These are phyloP conservation scores for Micromussa lordhowensis DNA, from an alignment of 92 coral and sea anemone species.

Conservation along the genomic window DNA sequence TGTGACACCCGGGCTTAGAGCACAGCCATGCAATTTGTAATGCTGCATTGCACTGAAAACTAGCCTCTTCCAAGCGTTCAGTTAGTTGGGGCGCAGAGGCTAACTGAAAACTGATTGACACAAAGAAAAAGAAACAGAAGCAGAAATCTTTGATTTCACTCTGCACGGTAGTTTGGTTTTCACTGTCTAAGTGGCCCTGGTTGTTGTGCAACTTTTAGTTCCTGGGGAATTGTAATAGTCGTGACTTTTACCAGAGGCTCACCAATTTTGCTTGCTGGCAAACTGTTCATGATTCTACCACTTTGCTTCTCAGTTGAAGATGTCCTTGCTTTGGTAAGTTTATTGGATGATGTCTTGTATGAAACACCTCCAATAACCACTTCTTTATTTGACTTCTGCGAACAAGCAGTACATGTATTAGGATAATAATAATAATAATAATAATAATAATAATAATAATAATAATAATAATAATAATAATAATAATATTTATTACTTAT, in stretches of 20 bases:
- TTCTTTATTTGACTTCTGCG: constrained; percentile 73
- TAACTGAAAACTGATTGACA: too few relatives aligned
- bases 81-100: too few relatives aligned
- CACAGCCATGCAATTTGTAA: too few relatives aligned
- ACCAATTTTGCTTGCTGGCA: constrained; percentile 15
- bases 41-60: too few relatives aligned
- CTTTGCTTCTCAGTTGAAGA: constrained; percentile 7
- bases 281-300: not conserved
- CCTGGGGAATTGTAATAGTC: not conserved
- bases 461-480: too few relatives aligned
- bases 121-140: too few relatives aligned
- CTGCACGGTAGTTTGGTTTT: not conserved
- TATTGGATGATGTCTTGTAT: constrained; percentile 81
- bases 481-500: too few relatives aligned
- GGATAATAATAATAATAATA: not conserved
- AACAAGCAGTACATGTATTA: not conserved
- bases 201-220: not conserved
- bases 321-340: constrained; percentile 62
- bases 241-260: not conserved
- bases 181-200: too few relatives aligned
- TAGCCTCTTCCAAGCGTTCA: too few relatives aligned
- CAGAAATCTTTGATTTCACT: not conserved
- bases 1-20: too few relatives aligned
- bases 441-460: too few relatives aligned
- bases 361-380: constrained; percentile 80